phyloP scores from a whole-genome alignment of 2,113 vertebrate species.

The Orthonyx spaldingii region DNA sequence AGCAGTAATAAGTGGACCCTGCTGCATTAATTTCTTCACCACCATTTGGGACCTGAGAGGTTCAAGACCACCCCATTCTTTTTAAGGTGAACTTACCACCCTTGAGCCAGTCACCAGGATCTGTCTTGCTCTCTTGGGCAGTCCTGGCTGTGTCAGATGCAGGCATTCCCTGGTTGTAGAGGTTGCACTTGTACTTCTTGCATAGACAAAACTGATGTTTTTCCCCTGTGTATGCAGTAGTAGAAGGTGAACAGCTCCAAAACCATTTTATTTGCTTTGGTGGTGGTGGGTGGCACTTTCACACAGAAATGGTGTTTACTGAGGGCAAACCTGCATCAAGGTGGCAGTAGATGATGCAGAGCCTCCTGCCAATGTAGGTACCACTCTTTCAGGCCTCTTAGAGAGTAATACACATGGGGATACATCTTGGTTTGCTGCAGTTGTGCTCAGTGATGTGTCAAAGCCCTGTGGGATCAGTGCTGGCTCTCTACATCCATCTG shows the following conservation, averaged over 20 bases:
- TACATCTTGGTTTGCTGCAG: background rate
- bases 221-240: rapidly evolving
- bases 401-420: background rate
- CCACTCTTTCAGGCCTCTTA: background rate
- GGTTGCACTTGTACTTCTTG: background rate
- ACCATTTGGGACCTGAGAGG: background rate
- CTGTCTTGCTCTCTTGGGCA: background rate
- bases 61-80: background rate
- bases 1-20: background rate
- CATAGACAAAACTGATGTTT: background rate
- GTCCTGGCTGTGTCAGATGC: background rate
- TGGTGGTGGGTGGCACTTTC: background rate
- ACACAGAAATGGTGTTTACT: background rate
- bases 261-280: background rate
- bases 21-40: background rate
- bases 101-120: background rate
- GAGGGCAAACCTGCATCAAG: background rate
- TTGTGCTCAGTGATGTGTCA: background rate
- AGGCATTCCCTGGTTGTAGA: background rate
- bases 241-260: background rate
- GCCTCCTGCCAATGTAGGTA: background rate
- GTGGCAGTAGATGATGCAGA: background rate
- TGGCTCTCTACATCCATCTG: background rate
- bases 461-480: background rate
- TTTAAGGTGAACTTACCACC: background rate